Evolutionary conservation across 2,113 vertebrate genomes (phyloP), one percentile per base, ranked within the genome.

Genomic region (Noctilio leporinus): DNA sequence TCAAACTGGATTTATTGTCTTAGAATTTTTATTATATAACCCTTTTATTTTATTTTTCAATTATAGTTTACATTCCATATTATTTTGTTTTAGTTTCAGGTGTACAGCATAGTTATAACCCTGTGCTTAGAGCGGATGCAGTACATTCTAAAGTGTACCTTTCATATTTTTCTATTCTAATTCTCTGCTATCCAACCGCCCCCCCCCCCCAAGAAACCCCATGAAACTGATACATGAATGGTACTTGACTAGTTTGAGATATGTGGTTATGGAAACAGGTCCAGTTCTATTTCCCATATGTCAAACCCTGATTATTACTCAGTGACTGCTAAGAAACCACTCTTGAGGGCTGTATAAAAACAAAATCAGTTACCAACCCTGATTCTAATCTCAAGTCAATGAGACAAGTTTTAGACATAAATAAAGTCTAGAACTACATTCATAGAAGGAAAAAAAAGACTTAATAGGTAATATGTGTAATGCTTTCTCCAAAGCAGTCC

Each of bases 251-350:
- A 88, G 65, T 95, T 94, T 35, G 30, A 87, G 17, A 19, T 95
- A 78, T 82, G 51, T n/a, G 10, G 57, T 72, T 92, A 81, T 95
- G 40, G 38, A 93, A 96, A 89, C 10, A 80, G 81, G 40, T 95
- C 84, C 89, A 96, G 70, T 26, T 96, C 51, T 88, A 91, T 96
- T 93, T 93, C 40, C 47, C 55, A 77, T 26, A 77, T 72, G 70
- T 89, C 76, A 94, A 93, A 77, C 14, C 10, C 30, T 72, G 65
- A 12, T 77, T 51, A 89, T 96, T 96, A 96, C 81, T 96, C 92
- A 95, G 45, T 72, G 70, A 84, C 80, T 84, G 64, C 73, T 59
- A 90, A 53, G n/a, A 96, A 95, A 81, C 14, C 30, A 89, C 70
- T 93, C 86, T 70, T 10, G 22, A 84, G n/a, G 11, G 49, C 80